Conservation (phyloP, 2,113 vertebrate species). For the Mesembrinibis cayennensis region DNA sequence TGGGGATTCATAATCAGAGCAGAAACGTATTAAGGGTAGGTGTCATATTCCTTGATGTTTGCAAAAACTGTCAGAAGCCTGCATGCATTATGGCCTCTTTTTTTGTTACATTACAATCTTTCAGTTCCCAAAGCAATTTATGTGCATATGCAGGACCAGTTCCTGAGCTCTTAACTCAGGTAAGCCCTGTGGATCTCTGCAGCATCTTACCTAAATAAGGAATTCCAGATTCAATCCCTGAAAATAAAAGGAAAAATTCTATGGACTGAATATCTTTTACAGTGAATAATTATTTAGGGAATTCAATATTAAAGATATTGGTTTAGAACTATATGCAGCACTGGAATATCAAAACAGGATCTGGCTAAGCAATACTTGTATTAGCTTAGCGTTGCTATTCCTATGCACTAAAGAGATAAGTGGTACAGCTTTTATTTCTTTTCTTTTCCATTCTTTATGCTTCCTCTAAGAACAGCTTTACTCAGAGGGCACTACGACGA, state of each 20-base stretch:
- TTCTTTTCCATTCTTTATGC: constrained; percentile 5
- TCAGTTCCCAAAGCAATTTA: constrained; percentile 59
- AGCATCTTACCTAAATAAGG: constrained; percentile 17
- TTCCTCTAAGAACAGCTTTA: constrained; percentile 19
- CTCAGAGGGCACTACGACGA: background rate
- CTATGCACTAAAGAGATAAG: constrained; percentile 6
- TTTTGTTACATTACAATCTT: constrained; percentile 17
- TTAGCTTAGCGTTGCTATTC: constrained; percentile 12
- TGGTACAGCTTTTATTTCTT: background rate
- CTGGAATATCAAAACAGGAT: constrained; percentile 23
- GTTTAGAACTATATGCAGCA: background rate
- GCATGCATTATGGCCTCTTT: constrained; percentile 39
- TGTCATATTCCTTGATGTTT: constrained; percentile 59
- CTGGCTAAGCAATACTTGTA: constrained; percentile 19
- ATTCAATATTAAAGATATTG: constrained; percentile 20
- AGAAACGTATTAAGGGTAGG: constrained; percentile 36
- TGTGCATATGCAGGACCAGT: constrained; percentile 46
- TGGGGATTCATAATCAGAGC: constrained; percentile 45
- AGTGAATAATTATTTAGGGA: constrained; percentile 36
- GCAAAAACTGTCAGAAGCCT: constrained; percentile 55
- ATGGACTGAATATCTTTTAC: constrained; percentile 17
- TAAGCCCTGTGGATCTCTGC: constrained; percentile 32
- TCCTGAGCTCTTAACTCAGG: constrained; percentile 35
- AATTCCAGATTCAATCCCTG: background rate
- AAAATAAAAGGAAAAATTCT: constrained; percentile 29